A percentile compares a stretch with the other conserved stretches of the same genome.
Conservation (phyloP, 2,888 invertebrate genomes). For the Leucoma salicis region DNA sequence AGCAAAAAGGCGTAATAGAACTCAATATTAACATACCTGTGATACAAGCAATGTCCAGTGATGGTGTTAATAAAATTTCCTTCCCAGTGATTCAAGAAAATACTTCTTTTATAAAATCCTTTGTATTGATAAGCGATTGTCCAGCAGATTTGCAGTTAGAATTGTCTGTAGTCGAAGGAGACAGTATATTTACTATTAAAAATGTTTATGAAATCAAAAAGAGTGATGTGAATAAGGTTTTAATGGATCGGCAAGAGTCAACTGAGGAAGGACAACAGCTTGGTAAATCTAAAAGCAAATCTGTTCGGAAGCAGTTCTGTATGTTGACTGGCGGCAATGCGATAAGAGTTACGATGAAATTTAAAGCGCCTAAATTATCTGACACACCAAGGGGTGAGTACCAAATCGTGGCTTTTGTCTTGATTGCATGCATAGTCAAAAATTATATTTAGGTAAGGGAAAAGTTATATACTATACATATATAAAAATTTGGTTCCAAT, state of each 20-base stretch:
- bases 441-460: no score
- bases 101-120: constrained; percentile 46
- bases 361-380: constrained; percentile 56
- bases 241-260: constrained; percentile 51
- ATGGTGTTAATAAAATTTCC: constrained; percentile 59
- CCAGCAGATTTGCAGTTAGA: constrained; percentile 61
- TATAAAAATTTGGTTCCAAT: no score
- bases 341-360: constrained; percentile 58
- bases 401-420: not conserved
- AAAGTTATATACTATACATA: no score
- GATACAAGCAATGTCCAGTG: constrained; percentile 64
- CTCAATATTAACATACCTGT: constrained; percentile 61
- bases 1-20: constrained; percentile 50
- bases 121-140: constrained; percentile 67
- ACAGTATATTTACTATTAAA: constrained; percentile 57
- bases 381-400: constrained; percentile 52
- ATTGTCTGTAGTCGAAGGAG: constrained; percentile 54
- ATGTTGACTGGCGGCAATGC: constrained; percentile 63
- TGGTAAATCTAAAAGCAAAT: constrained; percentile 48
- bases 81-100: constrained; percentile 59
- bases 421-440: no score
- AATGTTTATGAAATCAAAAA: constrained; percentile 67
- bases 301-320: constrained; percentile 60
- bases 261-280: constrained; percentile 40
- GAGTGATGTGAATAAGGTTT: constrained; percentile 59